phyloP scores from a whole-genome alignment of 2,888 invertebrate species.

The Nomada ferruginata region DNA sequence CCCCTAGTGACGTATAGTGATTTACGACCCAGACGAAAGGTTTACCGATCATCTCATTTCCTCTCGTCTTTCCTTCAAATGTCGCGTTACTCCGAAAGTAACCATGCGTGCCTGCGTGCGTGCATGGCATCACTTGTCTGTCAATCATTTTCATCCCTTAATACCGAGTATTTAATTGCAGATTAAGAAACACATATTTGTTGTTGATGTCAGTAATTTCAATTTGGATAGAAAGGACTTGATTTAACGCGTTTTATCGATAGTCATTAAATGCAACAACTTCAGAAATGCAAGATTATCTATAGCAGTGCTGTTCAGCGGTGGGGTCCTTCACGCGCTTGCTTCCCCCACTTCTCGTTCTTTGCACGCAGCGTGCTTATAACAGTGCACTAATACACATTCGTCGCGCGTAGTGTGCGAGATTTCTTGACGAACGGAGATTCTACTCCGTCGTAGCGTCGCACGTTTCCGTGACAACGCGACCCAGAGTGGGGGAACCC shows the following conservation, averaged over 20 bases:
- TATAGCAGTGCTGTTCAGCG: too few species aligned
- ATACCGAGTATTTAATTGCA: neutral
- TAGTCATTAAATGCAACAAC: too few species aligned
- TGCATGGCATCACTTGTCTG: neutral
- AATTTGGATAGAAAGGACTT: neutral
- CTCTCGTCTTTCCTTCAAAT: neutral
- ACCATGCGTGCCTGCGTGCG: neutral
- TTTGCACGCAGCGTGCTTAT: too few species aligned
- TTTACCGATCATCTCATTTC: slow-evolving; percentile 3
- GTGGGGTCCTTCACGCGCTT: too few species aligned
- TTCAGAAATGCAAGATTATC: too few species aligned
- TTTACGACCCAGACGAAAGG: slow-evolving; percentile 18
- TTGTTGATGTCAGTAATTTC: neutral
- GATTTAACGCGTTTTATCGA: neutral
- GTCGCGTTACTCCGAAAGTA: slow-evolving; percentile 1
- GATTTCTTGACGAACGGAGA: too few species aligned
- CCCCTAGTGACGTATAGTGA: slow-evolving; percentile 1
- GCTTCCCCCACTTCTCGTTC: too few species aligned
- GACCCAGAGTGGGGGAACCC: too few species aligned
- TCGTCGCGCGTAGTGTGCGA: too few species aligned
- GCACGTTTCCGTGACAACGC: too few species aligned
- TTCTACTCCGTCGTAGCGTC: too few species aligned
- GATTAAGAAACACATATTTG: neutral
- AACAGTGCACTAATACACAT: too few species aligned
- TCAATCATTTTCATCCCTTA: slow-evolving; percentile 5